Base-by-base conservation (phyloP, 2,888 invertebrate genomes). In the Phortica magna region DNA sequence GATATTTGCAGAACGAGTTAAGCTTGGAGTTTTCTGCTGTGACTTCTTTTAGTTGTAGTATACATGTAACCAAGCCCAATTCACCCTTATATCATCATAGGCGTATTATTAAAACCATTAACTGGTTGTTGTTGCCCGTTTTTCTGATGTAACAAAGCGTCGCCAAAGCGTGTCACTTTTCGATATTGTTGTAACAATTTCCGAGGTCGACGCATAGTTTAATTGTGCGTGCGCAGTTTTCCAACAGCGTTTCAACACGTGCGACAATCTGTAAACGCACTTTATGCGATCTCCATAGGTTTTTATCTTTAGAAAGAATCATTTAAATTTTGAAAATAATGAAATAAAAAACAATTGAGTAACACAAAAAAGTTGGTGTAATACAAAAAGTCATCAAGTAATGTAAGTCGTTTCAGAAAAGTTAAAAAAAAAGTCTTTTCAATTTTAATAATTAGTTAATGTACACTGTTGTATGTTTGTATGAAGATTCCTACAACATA, bases 161-260 rank as follows among this genome's bases (percentile, higher is more conserved):
- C 31, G 31, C 31, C 31, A 65, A 7, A 59, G 67, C 59, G 39
- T 72, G 67, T 61, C 64, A 55, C 19, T 55, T 57, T 17, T 48
- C 7, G 9, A 48, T 17, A n/a, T 59, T 39, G 39, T 64, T 42
- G 12, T 19, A 53, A 55, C 73, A 75, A 76, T 79, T 88, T 86
- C 84, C 87, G 86, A 88, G 86, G 86, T 83, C 83, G 73, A 73
- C 17, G 73, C 19, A 59, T 74, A 43, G 64, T 12, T 41, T 41
- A 48, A 67, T 73, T 73, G 71, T 73, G 71, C 73, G 64, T 59
- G 22, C 17, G 12, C 10, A 57, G 22, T 31, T 31, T 31, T 0
- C 31, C 31, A 31, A 31, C 31, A 31, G 31, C 2, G 31, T 31
- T 31, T 31, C 31, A 31, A 31, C 31, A 31, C 31, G 31, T 31